Evolutionary conservation across 1,140 invertebrate genomes (phyloP), one percentile per base, ranked within the genome.

Genomic region (Dysdera silvatica): DNA sequence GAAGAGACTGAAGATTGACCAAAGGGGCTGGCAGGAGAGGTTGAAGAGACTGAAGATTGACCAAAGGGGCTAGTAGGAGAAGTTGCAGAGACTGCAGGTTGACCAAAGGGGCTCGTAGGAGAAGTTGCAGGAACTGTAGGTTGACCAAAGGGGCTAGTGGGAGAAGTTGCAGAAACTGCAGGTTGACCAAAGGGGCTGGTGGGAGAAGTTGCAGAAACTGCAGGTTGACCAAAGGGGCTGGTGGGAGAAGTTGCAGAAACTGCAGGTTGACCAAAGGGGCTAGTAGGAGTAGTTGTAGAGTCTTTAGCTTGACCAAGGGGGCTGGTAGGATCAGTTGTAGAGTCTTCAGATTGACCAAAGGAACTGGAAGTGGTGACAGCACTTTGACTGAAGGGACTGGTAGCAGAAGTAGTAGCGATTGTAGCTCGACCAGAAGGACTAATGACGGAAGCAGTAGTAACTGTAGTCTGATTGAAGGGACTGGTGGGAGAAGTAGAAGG

Each of bases 111-210:
- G 26, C 18, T 12, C 18, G 20, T 24, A 1, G 49, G n/a, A 52
- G 23, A 29, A 29, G 12, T 14, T 29, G 20, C 32, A 7, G 49
- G 14, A 14, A 20, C 28, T 2, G 28, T 52, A 45, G 59, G 1
- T 28, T 45, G 40, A 4, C 41, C 20, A 61, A 61, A 61, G 18
- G 54, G 33, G 20, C 40, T 32, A 43, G 48, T 35, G n/a, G n/a
- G n/a, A n/a, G n/a, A n/a, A n/a, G 47, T 14, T 49, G 47, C 4
- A 26, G 47, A 6, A 2, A 4, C 29, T 23, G 47, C 4, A 49
- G 2, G 8, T 1, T 45, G 8, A 49, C 8, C 29, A 26, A 28
- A 49, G 8, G 29, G 7, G 26, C 24, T 26, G 26, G 47, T 23
- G 8, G 18, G 12, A 49, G 47, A 5, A 14, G 47, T 49, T 16